phyloP scores from a whole-genome alignment of 2,113 vertebrate genomes.

The Scomber japonicus region DNA sequence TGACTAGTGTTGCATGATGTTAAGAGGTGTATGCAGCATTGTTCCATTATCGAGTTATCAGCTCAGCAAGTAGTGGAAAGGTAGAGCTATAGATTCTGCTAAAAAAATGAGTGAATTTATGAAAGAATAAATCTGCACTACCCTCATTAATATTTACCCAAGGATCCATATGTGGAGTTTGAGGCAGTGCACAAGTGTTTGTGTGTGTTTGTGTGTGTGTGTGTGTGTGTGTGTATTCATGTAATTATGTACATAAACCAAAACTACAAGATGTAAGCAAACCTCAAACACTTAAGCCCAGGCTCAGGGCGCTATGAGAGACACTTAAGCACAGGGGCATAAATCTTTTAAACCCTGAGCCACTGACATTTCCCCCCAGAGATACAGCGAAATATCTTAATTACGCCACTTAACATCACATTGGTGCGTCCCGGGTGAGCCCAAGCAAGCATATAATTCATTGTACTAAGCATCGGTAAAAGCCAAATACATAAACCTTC shows the following conservation, averaged over 20 bases:
- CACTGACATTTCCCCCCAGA: conserved; percentile 66
- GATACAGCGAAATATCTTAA: conserved; percentile 73
- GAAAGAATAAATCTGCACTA: background rate
- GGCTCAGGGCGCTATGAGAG: conserved; percentile 59
- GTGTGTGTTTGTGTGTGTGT: background rate
- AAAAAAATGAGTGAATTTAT: background rate
- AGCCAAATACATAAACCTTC: conserved; percentile 71
- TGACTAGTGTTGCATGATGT: conserved; percentile 29
- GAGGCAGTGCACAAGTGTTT: conserved; percentile 1
- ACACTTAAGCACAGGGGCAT: conserved; percentile 64
- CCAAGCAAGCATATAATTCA: conserved; percentile 71
- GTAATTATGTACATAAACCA: conserved; percentile 32
- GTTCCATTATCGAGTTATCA: background rate
- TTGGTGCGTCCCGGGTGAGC: conserved; percentile 67
- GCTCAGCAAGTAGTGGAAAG: background rate
- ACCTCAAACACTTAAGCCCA: conserved; percentile 37
- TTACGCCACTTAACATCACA: conserved; percentile 79
- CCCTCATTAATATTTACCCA: conserved; percentile 15
- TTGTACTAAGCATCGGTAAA: conserved; percentile 60
- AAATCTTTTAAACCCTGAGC: conserved; percentile 76
- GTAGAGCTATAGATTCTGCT: background rate
- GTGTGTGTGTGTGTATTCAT: conserved; percentile 2
- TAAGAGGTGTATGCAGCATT: background rate
- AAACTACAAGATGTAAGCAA: conserved; percentile 48
- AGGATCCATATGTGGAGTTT: conserved; percentile 21